phyloP scores from a whole-genome alignment of 2,888 invertebrate species.

The Drosophila sordidapex region DNA sequence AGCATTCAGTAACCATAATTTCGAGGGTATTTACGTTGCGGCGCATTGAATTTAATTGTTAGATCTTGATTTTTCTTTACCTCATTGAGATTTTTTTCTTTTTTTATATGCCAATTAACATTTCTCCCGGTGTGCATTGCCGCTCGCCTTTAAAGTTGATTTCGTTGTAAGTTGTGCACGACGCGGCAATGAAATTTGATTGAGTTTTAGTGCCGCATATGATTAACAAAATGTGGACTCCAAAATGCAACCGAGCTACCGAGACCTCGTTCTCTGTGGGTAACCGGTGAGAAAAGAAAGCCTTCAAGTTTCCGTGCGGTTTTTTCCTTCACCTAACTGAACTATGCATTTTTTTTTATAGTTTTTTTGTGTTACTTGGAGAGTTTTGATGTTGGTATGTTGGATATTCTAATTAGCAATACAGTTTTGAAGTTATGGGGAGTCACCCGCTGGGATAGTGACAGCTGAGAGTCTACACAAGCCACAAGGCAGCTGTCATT shows the following conservation, averaged over 20 bases:
- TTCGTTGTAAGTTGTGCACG: slow-evolving; percentile 52
- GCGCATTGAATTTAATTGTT: not conserved
- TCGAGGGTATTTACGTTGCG: slow-evolving; percentile 14
- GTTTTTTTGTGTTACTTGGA: slow-evolving; percentile 19
- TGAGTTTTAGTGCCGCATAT: slow-evolving; percentile 75
- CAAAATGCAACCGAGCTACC: slow-evolving; percentile 27
- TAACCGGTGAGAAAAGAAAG: slow-evolving; percentile 36
- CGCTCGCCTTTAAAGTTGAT: slow-evolving; percentile 52
- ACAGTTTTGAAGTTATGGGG: slow-evolving; percentile 31
- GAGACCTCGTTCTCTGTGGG: slow-evolving; percentile 13
- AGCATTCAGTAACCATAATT: not conserved
- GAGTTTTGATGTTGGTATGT: slow-evolving; percentile 30
- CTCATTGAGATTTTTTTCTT: slow-evolving; percentile 25
- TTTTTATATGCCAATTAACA: slow-evolving; percentile 44
- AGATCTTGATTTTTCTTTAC: slow-evolving; percentile 10
- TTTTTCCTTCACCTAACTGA: not conserved
- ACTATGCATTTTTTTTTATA: slow-evolving; percentile 4
- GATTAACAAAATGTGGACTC: slow-evolving; percentile 62
- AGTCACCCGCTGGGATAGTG: slow-evolving; percentile 56
- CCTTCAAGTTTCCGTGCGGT: slow-evolving; percentile 22
- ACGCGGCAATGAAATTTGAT: slow-evolving; percentile 68
- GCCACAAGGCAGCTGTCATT: slow-evolving; percentile 38
- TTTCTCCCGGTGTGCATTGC: slow-evolving; percentile 42
- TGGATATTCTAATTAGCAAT: slow-evolving; percentile 64
- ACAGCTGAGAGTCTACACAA: slow-evolving; percentile 62